These are phyloP conservation scores for Pangasius mekongensis DNA, from an alignment of 2,797 vertebrate genomes.

Conservation along the genomic window DNA sequence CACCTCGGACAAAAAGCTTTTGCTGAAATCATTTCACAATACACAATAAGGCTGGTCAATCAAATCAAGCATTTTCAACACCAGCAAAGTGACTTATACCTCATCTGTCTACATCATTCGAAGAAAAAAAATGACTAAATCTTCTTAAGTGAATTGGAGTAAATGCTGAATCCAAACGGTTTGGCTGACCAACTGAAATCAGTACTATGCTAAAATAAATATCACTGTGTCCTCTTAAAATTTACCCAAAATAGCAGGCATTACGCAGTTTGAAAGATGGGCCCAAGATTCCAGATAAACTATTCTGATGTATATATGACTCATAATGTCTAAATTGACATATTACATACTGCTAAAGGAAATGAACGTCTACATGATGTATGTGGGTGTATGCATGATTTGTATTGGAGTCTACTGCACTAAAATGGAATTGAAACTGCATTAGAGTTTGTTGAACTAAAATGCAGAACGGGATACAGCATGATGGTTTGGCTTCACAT, in stretches of 20 bases:
- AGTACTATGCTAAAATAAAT: not conserved
- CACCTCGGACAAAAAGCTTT: not conserved
- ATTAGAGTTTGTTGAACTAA: slow-evolving; percentile 4
- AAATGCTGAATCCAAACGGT: not conserved
- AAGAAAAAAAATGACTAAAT: not conserved
- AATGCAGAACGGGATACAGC: not conserved
- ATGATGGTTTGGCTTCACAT: slow-evolving; percentile 5
- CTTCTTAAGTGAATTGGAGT: not conserved
- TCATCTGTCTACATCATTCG: not conserved
- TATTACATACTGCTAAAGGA: slow-evolving; percentile 28
- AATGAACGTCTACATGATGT: slow-evolving; percentile 31
- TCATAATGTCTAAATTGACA: slow-evolving; percentile 20
- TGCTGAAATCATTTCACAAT: not conserved
- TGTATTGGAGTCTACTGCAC: not conserved
- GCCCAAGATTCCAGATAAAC: slow-evolving; percentile 2
- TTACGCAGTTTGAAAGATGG: slow-evolving; percentile 1
- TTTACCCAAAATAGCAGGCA: not conserved
- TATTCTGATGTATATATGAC: slow-evolving; percentile 27
- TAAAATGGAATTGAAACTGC: not conserved
- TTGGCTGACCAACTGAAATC: not conserved
- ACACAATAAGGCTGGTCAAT: slow-evolving; percentile 5
- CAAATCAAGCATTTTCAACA: slow-evolving; percentile 15
- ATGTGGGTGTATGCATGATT: slow-evolving; percentile 8
- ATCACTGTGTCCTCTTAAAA: not conserved
- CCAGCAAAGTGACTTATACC: not conserved